phyloP scores from a whole-genome alignment of 1,140 invertebrate genomes.

The Panulirus ornatus region DNA sequence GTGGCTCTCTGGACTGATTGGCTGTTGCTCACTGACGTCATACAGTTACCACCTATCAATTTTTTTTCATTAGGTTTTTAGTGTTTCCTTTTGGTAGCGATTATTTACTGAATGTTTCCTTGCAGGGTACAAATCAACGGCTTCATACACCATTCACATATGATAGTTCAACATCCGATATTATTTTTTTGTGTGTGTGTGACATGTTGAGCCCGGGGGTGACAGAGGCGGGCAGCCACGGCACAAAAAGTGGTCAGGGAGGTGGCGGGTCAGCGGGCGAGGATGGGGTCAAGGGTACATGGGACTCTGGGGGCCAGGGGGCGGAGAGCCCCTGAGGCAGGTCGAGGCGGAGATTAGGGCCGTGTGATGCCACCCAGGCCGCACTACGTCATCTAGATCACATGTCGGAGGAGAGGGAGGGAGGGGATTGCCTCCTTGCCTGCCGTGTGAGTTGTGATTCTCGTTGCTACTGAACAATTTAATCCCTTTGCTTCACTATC shows the following conservation, averaged over 20 bases:
- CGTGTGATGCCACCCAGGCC: constrained; percentile 57
- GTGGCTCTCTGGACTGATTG: constrained; percentile 36
- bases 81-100: not conserved
- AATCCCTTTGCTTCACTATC: not conserved
- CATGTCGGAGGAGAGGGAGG: not conserved
- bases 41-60: constrained; percentile 28
- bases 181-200: not conserved
- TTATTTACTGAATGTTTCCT: not conserved
- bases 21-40: constrained; percentile 45
- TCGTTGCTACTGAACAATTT: constrained; percentile 51
- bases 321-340: constrained; percentile 32
- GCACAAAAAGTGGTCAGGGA: constrained; percentile 66
- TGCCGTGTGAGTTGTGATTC: constrained; percentile 21
- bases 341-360: constrained; percentile 38
- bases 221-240: constrained; percentile 65
- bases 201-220: constrained; percentile 38
- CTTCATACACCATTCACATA: not conserved
- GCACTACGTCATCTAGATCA: constrained; percentile 49
- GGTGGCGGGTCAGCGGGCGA: constrained; percentile 67
- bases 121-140: not conserved
- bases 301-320: constrained; percentile 36
- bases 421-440: too few relatives aligned
- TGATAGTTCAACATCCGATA: not conserved
- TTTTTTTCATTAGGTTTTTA: not conserved
- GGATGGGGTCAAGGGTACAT: constrained; percentile 71